Evolutionary conservation across 2,888 invertebrate species (phyloP), one percentile per base, ranked within the genome.

Genomic region (Sabatieria punctata): DNA sequence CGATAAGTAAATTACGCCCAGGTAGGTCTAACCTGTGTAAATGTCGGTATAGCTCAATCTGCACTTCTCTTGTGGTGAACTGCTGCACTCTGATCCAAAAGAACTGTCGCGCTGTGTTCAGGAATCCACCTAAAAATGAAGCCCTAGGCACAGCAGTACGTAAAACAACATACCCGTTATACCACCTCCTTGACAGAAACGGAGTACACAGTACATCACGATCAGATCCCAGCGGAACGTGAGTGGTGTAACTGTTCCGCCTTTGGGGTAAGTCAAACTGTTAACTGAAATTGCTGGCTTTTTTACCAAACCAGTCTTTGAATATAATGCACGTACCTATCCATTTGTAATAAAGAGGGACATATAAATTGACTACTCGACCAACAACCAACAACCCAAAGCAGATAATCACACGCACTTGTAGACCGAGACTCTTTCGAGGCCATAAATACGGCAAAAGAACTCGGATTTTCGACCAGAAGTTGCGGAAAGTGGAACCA

Each of bases 11-110:
- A 11, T 39, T 39, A 19, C 33, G 15, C 15, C 15, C 8, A 41
- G 8, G n/a, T 2, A 22, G 22, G 3, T 51, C 56, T 50, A 51
- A 69, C 68, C 61, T 75, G 67, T 93, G 93, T 18, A 93, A 74
- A 68, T 93, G 91, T 40, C 77, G 73, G 67, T 83, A 88, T 27
- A 88, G 70, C 63, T 81, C 79, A 50, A 86, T 75, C 73, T 89
- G 82, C 47, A 88, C 77, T 69, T 88, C 85, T 50, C 86, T 74
- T 11, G 86, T 85, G 1, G 89, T 89, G 63, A 82, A 93, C 65
- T 93, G 93, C 59, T 89, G 85, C 37, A 93, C 82, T 59, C 77
- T 75, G 57, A 93, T 89, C 93, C 93, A 93, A 2, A 93, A 70
- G 63, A 85, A 85, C 1, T 82, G 79, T 39, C 91, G 75, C 15